Conservation (phyloP, 2,888 invertebrate genomes). For the Leistus spinibarbis region DNA sequence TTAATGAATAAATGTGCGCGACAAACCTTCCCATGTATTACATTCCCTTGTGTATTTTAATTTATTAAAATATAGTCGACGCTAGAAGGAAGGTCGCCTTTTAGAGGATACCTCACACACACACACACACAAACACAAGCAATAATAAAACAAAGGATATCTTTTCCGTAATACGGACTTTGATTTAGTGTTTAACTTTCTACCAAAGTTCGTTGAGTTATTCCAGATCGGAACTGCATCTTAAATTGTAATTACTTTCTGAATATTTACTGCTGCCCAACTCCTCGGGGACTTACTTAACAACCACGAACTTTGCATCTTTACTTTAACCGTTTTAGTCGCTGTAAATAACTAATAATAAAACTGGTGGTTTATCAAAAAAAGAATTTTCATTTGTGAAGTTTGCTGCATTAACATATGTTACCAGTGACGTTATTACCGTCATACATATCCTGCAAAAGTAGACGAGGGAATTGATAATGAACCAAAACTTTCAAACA, state of each 20-base stretch:
- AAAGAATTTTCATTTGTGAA: neutral
- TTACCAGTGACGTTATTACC: neutral
- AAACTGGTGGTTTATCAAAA: neutral
- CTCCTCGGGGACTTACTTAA: slow-evolving; percentile 15
- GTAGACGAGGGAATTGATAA: neutral
- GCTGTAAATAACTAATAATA: slow-evolving; percentile 35
- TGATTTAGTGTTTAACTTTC: slow-evolving; percentile 38
- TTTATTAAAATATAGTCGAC: neutral
- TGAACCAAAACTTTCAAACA: neutral
- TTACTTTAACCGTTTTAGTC: slow-evolving; percentile 32
- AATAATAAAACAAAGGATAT: slow-evolving; percentile 35
- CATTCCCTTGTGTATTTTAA: neutral
- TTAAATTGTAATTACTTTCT: slow-evolving; percentile 54
- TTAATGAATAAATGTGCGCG: neutral
- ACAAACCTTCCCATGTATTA: neutral
- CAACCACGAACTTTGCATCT: slow-evolving; percentile 30
- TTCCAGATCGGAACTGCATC: slow-evolving; percentile 47
- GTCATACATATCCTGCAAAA: neutral
- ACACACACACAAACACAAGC: neutral
- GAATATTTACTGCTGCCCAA: slow-evolving; percentile 53
- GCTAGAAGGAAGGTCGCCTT: neutral
- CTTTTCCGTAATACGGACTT: slow-evolving; percentile 35
- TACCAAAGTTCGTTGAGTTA: slow-evolving; percentile 41
- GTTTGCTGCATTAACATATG: neutral
- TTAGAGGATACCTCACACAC: neutral